Percentiles rank a stretch among this genome's conserved stretches.
Conservation (phyloP, 1,140 invertebrate species). For the Bombus picipes region DNA sequence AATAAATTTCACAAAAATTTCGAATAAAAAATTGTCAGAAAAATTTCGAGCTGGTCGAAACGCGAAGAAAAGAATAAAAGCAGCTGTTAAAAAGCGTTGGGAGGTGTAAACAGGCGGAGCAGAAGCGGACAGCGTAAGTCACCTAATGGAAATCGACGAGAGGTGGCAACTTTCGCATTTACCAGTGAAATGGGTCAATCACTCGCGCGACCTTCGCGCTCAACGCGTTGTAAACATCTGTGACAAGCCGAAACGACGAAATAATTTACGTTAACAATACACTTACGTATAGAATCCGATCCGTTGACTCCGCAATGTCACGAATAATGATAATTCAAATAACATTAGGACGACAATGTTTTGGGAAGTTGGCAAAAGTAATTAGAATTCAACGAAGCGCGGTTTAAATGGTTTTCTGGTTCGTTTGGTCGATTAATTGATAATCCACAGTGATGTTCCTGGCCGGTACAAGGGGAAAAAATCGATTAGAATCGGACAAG, state of each 20-base stretch:
- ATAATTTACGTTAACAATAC: background rate
- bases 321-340: background rate
- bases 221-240: background rate
- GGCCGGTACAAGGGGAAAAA: background rate
- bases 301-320: background rate
- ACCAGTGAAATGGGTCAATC: constrained; percentile 18
- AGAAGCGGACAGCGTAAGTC: background rate
- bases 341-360: background rate
- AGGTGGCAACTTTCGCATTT: background rate
- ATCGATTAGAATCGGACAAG: background rate
- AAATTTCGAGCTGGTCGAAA: background rate
- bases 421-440: background rate
- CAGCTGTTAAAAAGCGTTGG: background rate
- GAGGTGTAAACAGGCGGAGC: background rate
- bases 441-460: background rate
- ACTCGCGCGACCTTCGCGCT: background rate
- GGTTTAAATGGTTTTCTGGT: background rate
- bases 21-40: background rate
- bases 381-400: background rate
- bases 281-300: no score
- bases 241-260: background rate
- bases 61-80: no score
- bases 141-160: background rate
- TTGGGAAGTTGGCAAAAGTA: background rate
- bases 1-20: background rate